Evolutionary conservation across 2,888 invertebrate species (phyloP).

Genomic region (Bombyx huttoni): DNA sequence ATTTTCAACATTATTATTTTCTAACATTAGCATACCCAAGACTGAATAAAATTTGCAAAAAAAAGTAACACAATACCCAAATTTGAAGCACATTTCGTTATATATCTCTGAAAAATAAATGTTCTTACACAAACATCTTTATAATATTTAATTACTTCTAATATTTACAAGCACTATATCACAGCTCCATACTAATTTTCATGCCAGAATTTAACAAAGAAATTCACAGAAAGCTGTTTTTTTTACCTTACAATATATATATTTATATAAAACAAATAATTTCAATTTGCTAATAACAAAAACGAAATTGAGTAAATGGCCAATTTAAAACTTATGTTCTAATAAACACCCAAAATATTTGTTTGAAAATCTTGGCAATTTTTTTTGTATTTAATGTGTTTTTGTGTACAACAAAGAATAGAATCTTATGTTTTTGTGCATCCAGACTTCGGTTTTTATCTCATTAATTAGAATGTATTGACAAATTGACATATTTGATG

Average conservation of each 20-base stretch:
- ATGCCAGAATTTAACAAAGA: conserved; percentile 17
- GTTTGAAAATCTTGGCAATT: too few species aligned
- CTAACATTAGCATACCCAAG: conserved; percentile 3
- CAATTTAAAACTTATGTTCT: not conserved
- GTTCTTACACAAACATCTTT: conserved; percentile 7
- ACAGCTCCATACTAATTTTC: conserved; percentile 55
- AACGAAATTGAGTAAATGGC: not conserved
- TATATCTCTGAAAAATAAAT: conserved; percentile 8
- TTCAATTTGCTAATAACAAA: not conserved
- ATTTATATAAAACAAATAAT: not conserved
- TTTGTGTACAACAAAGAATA: too few species aligned
- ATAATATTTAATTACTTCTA: conserved; percentile 20
- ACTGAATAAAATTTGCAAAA: conserved; percentile 18
- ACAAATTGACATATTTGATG: not conserved
- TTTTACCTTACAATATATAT: not conserved
- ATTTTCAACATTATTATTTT: too few species aligned
- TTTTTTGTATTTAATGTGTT: not conserved
- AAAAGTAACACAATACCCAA: conserved; percentile 17
- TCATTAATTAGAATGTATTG: not conserved
- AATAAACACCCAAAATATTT: not conserved
- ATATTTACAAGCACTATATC: conserved; percentile 66
- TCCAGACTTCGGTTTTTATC: not conserved
- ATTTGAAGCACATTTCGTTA: conserved; percentile 11
- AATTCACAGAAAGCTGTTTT: not conserved
- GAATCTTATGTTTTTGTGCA: not conserved